Conservation (phyloP, 2,113 vertebrate species). For the Notarius lentiginosus region DNA sequence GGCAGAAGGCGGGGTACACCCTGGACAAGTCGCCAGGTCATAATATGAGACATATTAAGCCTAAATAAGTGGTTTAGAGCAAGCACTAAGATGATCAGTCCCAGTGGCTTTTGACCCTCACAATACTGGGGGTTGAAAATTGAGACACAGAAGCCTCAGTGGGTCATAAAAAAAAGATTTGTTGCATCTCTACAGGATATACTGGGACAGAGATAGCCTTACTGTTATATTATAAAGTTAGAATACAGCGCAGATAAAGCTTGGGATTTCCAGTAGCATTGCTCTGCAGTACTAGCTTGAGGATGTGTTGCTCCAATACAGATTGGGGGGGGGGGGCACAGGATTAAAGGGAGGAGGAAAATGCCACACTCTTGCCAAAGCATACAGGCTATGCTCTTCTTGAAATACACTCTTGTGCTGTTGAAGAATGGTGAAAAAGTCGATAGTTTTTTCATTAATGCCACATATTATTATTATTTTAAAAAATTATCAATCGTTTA, state of each 20-base stretch:
- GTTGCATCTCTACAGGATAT: not conserved
- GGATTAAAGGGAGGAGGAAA: slow-evolving; percentile 16
- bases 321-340: not conserved
- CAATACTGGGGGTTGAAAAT: not conserved
- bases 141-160: not conserved
- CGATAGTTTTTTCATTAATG: not conserved
- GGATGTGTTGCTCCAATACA: slow-evolving; percentile 32
- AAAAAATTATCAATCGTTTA: not conserved
- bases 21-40: too few species aligned
- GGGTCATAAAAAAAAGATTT: not conserved
- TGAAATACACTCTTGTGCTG: not conserved
- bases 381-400: not conserved
- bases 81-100: not conserved
- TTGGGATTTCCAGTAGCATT: slow-evolving; percentile 23
- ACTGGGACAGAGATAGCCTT: not conserved
- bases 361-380: slow-evolving; percentile 22
- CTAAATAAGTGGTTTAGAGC: not conserved
- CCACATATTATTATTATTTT: not conserved
- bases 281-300: slow-evolving; percentile 36
- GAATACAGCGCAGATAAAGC: not conserved
- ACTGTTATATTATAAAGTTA: not conserved
- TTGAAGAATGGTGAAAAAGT: not conserved
- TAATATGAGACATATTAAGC: not conserved
- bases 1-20: too few species aligned
- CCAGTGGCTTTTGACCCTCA: not conserved